phyloP scores from a whole-genome alignment of 2,888 invertebrate species.

The Volucella bombylans region DNA sequence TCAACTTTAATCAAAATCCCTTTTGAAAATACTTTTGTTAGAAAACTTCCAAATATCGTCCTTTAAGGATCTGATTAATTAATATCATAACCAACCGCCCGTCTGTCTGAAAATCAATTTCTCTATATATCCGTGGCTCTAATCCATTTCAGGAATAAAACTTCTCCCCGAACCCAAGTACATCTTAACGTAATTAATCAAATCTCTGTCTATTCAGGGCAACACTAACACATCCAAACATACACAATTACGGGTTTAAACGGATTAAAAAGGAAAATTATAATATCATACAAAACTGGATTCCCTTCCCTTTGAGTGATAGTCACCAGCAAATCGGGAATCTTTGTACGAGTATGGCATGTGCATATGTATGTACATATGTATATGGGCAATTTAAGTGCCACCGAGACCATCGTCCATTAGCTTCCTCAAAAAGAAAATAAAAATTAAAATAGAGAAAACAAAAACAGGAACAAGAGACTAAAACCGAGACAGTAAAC shows the following conservation, averaged over 20 bases:
- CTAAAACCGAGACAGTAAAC: slow-evolving; percentile 2
- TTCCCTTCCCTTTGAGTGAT: slow-evolving; percentile 16
- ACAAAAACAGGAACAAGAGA: neutral
- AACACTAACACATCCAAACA: slow-evolving; percentile 24
- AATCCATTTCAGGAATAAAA: slow-evolving; percentile 38
- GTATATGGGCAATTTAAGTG: slow-evolving; percentile 39
- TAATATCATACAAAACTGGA: slow-evolving; percentile 51
- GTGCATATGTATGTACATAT: neutral
- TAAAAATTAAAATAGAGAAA: slow-evolving; percentile 24
- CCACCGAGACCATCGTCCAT: slow-evolving; percentile 18
- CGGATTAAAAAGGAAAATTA: slow-evolving; percentile 62
- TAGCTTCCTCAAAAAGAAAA: slow-evolving; percentile 6
- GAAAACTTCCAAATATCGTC: too few relatives aligned
- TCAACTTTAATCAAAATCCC: too few relatives aligned
- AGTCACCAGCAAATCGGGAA: neutral
- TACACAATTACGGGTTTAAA: slow-evolving; percentile 34
- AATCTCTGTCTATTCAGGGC: slow-evolving; percentile 25
- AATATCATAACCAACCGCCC: neutral
- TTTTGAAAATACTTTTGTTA: too few relatives aligned
- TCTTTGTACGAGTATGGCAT: neutral
- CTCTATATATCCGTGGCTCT: neutral
- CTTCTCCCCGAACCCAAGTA: neutral
- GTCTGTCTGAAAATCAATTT: slow-evolving; percentile 19
- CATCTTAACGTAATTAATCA: slow-evolving; percentile 63
- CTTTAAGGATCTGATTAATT: neutral